phyloP scores from a whole-genome alignment of 2,888 invertebrate species.

The Matsumyia berberina region DNA sequence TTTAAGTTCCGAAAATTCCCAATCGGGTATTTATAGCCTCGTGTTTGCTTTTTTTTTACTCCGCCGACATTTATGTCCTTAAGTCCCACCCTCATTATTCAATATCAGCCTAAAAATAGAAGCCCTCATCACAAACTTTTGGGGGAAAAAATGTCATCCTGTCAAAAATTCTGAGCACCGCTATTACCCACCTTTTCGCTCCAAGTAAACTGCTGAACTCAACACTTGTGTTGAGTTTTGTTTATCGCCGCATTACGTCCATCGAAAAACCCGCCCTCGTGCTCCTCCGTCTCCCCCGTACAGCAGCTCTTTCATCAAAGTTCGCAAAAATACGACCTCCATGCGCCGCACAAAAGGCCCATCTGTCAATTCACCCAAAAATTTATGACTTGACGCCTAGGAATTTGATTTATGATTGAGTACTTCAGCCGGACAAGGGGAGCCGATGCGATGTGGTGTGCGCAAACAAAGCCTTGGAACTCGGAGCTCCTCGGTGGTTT shows the following conservation, averaged over 20 bases:
- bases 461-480: background rate
- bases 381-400: conserved; percentile 56
- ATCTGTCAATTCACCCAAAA: conserved; percentile 47
- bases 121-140: background rate
- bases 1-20: background rate
- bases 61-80: background rate
- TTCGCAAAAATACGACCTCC: background rate
- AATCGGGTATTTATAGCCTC: conserved; percentile 12
- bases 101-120: conserved; percentile 28
- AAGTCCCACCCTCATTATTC: background rate
- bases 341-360: conserved; percentile 27
- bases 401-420: conserved; percentile 55
- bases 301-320: background rate
- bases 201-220: conserved; percentile 29
- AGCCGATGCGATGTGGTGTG: background rate
- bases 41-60: background rate
- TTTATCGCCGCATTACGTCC: conserved; percentile 16
- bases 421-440: background rate
- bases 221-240: conserved; percentile 24
- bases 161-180: conserved; percentile 21
- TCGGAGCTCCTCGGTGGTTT: background rate
- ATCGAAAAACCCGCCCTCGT: background rate
- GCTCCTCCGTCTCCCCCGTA: no score
- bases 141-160: conserved; percentile 16
- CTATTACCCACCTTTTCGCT: conserved; percentile 22